Conservation (phyloP, 2,888 invertebrate genomes). For the Argyresthia albistria region DNA sequence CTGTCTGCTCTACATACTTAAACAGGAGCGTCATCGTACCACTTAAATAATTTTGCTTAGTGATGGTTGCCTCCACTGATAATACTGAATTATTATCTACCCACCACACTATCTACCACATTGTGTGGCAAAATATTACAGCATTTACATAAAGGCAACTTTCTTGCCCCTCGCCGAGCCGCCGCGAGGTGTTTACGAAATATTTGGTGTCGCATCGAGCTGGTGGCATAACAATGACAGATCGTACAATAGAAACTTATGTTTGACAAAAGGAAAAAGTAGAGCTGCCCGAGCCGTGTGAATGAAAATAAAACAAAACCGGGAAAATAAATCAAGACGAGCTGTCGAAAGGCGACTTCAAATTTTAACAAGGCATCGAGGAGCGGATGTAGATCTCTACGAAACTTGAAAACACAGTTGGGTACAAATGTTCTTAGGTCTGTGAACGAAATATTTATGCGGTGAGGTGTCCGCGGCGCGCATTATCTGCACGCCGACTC, state of each 20-base stretch:
- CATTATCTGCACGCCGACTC: not conserved
- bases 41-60: too few species aligned
- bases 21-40: too few species aligned
- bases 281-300: constrained; percentile 33
- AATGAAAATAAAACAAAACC: constrained; percentile 44
- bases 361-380: constrained; percentile 3
- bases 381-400: not conserved
- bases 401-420: not conserved
- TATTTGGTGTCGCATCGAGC: constrained; percentile 21
- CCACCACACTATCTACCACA: not conserved
- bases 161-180: constrained; percentile 11
- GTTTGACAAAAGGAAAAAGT: constrained; percentile 43
- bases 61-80: too few species aligned
- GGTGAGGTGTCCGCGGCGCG: not conserved
- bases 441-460: not conserved
- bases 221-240: constrained; percentile 45
- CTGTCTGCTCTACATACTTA: not conserved
- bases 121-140: not conserved
- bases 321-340: constrained; percentile 34
- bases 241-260: constrained; percentile 49
- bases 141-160: not conserved
- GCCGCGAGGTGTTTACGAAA: constrained; percentile 22
- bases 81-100: not conserved
- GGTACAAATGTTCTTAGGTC: not conserved
- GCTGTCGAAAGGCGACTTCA: constrained; percentile 18